Percentiles rank a stretch among this genome's conserved stretches.
These are phyloP conservation scores for Megathymus violae DNA, from an alignment of 1,140 invertebrate genomes.

Conservation along the genomic window DNA sequence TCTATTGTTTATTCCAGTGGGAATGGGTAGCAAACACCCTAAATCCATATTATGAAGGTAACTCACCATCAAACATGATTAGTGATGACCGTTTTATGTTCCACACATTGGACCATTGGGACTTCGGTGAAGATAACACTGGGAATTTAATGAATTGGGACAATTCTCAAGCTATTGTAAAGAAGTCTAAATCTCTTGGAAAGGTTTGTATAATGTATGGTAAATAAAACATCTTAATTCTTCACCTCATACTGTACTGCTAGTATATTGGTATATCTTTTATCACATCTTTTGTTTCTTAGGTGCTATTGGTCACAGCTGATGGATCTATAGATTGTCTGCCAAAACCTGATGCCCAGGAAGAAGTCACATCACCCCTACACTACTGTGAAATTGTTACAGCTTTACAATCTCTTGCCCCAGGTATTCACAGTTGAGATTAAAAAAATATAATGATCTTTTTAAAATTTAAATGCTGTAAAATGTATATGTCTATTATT, in stretches of 20 bases:
- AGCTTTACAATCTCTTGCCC: constrained; percentile 88
- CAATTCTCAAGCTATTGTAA: constrained; percentile 87
- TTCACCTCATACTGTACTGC: no score
- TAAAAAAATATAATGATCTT: no score
- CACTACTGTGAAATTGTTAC: constrained; percentile 93
- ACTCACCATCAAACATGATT: constrained; percentile 89
- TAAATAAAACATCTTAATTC: no score
- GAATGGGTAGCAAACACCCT: constrained; percentile 93
- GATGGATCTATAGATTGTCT: constrained; percentile 97
- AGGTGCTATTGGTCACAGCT: constrained; percentile 90
- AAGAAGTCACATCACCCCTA: constrained; percentile 89
- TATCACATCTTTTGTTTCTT: constrained; percentile 25
- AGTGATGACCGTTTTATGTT: constrained; percentile 94
- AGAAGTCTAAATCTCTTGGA: constrained; percentile 63
- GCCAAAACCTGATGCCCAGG: constrained; percentile 93
- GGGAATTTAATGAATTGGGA: constrained; percentile 90
- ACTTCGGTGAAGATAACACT: constrained; percentile 93
- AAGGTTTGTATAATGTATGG: constrained; percentile 58
- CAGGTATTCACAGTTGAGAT: constrained; percentile 60
- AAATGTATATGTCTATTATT: no score
- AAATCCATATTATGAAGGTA: constrained; percentile 97
- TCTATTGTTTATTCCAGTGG: constrained; percentile 85
- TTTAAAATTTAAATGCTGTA: no score
- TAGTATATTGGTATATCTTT: no score
- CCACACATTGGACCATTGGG: constrained; percentile 91